A percentile compares a stretch with the other conserved stretches of the same genome.
These are phyloP conservation scores for Galeopterus variegatus DNA, from an alignment of 2,113 vertebrate genomes.

Conservation along the genomic window DNA sequence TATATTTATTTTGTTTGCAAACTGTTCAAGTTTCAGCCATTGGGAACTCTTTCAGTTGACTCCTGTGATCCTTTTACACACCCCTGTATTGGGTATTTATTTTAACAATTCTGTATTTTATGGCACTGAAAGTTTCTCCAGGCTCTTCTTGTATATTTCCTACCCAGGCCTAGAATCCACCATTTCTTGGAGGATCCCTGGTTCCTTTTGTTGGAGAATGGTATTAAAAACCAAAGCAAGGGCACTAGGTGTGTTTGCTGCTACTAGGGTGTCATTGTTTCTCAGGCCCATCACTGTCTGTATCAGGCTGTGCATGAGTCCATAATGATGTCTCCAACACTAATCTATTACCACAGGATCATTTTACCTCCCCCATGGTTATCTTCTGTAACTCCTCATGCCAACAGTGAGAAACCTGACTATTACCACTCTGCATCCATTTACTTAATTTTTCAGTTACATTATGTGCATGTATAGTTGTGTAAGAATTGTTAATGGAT, in stretches of 20 bases:
- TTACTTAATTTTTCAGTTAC: too few species aligned
- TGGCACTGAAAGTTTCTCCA: neutral
- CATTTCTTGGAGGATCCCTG: neutral
- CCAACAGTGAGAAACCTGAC: too few species aligned
- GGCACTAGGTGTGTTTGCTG: neutral
- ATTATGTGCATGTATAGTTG: too few species aligned
- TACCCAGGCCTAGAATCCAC: neutral
- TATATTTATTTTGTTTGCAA: neutral
- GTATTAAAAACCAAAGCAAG: too few species aligned
- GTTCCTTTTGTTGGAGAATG: neutral
- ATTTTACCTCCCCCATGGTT: too few species aligned
- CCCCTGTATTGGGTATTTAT: neutral
- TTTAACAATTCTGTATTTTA: neutral
- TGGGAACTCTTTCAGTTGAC: neutral
- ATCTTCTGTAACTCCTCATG: too few species aligned
- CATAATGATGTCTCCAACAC: too few species aligned
- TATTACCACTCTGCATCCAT: too few species aligned
- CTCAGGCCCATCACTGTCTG: neutral
- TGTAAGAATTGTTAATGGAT: too few species aligned
- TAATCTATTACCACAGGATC: too few species aligned
- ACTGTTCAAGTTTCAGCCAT: neutral
- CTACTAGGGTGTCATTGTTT: neutral
- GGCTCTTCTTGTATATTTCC: neutral
- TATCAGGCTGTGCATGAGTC: too few species aligned
- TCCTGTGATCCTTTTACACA: neutral